Evolutionary conservation across 2,888 invertebrate genomes (phyloP), one percentile per base, ranked within the genome.

Genomic region (Epirrhoe tristata): DNA sequence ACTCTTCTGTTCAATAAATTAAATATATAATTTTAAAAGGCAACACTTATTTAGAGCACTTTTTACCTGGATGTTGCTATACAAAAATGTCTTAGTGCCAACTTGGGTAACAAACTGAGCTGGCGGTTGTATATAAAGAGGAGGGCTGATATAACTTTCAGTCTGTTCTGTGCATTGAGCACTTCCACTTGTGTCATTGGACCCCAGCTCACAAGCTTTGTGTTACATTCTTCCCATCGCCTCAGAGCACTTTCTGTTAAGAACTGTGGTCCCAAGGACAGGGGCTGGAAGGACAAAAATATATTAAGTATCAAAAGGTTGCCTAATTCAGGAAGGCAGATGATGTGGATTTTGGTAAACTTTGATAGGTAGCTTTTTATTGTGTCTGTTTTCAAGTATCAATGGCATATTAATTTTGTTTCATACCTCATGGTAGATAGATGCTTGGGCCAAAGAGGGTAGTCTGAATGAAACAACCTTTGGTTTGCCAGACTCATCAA

Each of bases 151-250:
- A 98, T 96, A n/a, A 99, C 96, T 86, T 96, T 96, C 74, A 97
- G 95, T 67, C 98, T 95, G 88, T 98, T 99, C 87, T 98, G 98
- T 51, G 98, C 97, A 88, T 98, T 98, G 36, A 99, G 95, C 17
- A 95, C 95, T 86, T 98, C 98, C 53, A 98, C 96, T 85, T 98
- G 98, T 12, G 97, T 95, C 77, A 97, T 94, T 10, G 99, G 99
- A 0, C 99, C 98, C 96, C 98, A 97, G 81, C 96, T 96, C 53
- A 98, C 97, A 70, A 97, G 95, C 80, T 97, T 97, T 50, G 96
- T 97, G 79, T 98, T 97, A 80, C 98, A 97, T 82, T 98, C 97
- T 86, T 98, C 98, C 95, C 98, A 96, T 66, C 98, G 94, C 24
- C 97, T 94, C 63, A 98, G 92, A 56, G 98, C 97, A 83, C 96